phyloP scores from a whole-genome alignment of 1,140 invertebrate species.

The Prorops nasuta region DNA sequence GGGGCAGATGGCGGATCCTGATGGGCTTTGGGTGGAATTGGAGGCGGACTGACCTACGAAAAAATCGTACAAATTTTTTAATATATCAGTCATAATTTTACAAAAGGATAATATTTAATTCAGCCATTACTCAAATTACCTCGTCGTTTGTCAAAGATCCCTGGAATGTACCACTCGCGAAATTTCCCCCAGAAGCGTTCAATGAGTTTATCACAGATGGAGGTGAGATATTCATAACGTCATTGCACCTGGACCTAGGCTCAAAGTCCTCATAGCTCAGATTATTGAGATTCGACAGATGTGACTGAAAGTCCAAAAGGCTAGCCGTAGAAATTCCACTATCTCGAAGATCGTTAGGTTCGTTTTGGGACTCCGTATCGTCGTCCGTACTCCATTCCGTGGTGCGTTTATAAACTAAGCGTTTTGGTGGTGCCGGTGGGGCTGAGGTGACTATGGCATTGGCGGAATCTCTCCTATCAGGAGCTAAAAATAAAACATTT shows the following conservation, averaged over 20 bases:
- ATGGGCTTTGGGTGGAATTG: conserved; percentile 60
- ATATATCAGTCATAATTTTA: no score
- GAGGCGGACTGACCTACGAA: conserved; percentile 56
- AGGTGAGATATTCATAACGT: conserved; percentile 54
- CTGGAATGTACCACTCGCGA: conserved; percentile 46
- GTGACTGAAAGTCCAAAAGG: conserved; percentile 50
- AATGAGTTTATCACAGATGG: conserved; percentile 48
- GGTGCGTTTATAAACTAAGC: conserved; percentile 57
- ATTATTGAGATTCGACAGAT: conserved; percentile 60
- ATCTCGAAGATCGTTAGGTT: conserved; percentile 56
- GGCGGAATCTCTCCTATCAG: conserved; percentile 58
- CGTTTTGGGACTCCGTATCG: conserved; percentile 38
- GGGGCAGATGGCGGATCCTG: conserved; percentile 50
- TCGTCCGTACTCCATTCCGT: conserved; percentile 50
- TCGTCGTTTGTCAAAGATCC: conserved; percentile 48
- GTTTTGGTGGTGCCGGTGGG: conserved; percentile 63
- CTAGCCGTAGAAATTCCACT: conserved; percentile 60
- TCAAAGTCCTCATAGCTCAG: conserved; percentile 62
- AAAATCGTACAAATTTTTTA: conserved; percentile 17
- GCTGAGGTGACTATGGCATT: conserved; percentile 39
- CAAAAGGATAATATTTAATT: no score
- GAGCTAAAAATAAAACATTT: conserved; percentile 45
- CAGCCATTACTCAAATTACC: conserved; percentile 37
- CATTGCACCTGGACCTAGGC: conserved; percentile 49
- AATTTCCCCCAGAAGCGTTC: conserved; percentile 44